Base-by-base conservation (phyloP, 2,888 invertebrate species). In the Amiota minor region DNA sequence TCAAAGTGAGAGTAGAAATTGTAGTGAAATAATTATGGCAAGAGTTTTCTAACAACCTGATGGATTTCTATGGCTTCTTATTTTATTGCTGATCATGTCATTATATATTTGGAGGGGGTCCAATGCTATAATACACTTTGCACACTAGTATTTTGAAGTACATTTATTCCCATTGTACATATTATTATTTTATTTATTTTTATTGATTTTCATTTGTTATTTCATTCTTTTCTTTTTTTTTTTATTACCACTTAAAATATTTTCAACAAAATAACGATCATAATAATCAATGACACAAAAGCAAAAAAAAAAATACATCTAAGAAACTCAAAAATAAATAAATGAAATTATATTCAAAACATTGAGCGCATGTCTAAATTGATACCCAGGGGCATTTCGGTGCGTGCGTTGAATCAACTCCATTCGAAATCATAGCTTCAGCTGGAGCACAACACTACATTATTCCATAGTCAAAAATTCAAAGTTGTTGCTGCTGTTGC, bases 381-480 rank as follows among this genome's bases (percentile, higher is more conserved):
- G 88, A 88, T 89, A 86, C 88, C 89, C 88, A 81, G 80, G 88
- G 88, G 88, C 77, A 83, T 82, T 78, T 71, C 53, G 71, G 35
- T 65, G 65, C 47, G 53, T 49, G 45, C 71, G 16, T 59, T 10
- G 11, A 35, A 45, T 6, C 62, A n/a, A 2, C 45, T 35, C 62
- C 35, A 35, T 35, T 35, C 35, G 6, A 35, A 35, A 35, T 35
- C 35, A 35, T 35, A 45, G 62, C 18, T n/a, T 82, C 81, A 77
- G 35, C 14, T 9, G 45, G 9, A 62, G 2, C 62, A 62, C 23
- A 62, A 35, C 20, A 20, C 53, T 50, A n/a, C 53, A n/a, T 12
- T n/a, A 50, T 50, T n/a, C 12, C 20, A 59, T 11, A 12, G 59
- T 9, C 59, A 59, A 18, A 11, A 20, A 20, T 59, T 12, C 12